These are phyloP conservation scores for Corythornis leucogaster DNA, from an alignment of 2,797 vertebrate genomes.

Conservation along the genomic window DNA sequence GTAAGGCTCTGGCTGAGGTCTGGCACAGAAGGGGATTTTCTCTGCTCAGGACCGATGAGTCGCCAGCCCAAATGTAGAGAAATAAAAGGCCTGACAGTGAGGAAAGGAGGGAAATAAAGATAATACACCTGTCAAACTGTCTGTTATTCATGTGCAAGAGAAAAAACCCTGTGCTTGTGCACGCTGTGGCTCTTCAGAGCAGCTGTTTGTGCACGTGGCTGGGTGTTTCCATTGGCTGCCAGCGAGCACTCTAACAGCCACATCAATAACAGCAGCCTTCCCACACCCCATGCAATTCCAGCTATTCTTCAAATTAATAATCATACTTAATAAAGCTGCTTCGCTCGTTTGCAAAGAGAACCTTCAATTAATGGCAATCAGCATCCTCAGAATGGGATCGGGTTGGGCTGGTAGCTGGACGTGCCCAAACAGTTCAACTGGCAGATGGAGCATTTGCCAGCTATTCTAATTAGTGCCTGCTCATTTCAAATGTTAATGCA, in stretches of 20 bases:
- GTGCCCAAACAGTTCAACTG: constrained; percentile 60
- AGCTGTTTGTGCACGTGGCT: not conserved
- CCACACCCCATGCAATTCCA: constrained; percentile 14
- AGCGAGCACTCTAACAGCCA: constrained; percentile 24
- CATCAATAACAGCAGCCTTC: not conserved
- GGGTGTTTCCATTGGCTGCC: not conserved
- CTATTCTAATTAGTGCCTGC: constrained; percentile 56
- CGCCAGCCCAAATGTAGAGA: not conserved
- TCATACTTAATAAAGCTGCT: constrained; percentile 64
- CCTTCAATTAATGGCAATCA: constrained; percentile 70
- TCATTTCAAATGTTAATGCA: constrained; percentile 58
- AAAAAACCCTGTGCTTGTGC: not conserved
- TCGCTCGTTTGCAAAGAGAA: constrained; percentile 60
- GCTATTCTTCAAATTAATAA: constrained; percentile 67
- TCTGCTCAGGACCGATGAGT: constrained; percentile 6
- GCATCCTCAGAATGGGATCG: constrained; percentile 29
- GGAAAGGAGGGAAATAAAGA: constrained; percentile 35
- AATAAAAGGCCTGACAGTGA: constrained; percentile 48
- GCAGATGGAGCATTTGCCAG: constrained; percentile 53
- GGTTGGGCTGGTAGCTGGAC: constrained; percentile 58
- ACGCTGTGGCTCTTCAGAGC: not conserved
- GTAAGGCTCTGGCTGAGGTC: constrained; percentile 45
- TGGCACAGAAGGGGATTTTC: constrained; percentile 53
- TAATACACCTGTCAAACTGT: constrained; percentile 29
- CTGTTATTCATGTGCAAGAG: constrained; percentile 34